Base-by-base conservation (phyloP, 2,113 vertebrate species). In the Leucoraja erinaceus region DNA sequence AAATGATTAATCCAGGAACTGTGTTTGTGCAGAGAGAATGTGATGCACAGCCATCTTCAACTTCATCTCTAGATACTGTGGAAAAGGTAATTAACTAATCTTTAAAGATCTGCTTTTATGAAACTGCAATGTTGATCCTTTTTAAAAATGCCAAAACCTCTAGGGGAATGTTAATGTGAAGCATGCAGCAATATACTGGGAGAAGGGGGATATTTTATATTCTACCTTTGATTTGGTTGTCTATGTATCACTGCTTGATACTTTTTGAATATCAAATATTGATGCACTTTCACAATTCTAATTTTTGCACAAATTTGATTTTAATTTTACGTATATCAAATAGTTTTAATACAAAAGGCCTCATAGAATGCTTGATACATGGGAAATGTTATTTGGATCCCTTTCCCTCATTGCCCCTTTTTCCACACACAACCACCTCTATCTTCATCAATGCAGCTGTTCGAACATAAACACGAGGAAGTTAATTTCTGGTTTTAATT, bases 1-100 rank as follows among this genome's bases (percentile, higher is more conserved):
- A 91, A 72, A 74, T 91, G 90, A 91, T 91, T 72, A 91, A 74
- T 18, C 90, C 90, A 91, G 90, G 90, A 91, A 47, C 90, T 91
- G 90, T 91, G 38, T 70, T 91, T 91, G 90, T 91, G 33, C 90
- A 91, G 68, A 74, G 90, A 10, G 90, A 91, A 91, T 91, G 90
- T 91, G 90, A 91, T 72, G 90, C 31, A 54, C 90, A 91, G 10
- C 90, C 72, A 54, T 28, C 90, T 91, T 68, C 90, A 47, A 54
- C 90, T 72, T 91, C 90, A 28, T 33, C 90, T 54, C 22, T 72
- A 72, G 90, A 91, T 54, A 25, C 90, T 72, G 90, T 91, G 22
- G 90, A 91, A 91, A 91, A 91, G 90, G 90, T 91, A 91, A 91
- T 72, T n/a, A 74, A 91, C 66, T 6, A 91, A 72, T 68, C n/a